Evolutionary conservation across 1,140 invertebrate species (phyloP).

Genomic region (Hormaphis cornu): DNA sequence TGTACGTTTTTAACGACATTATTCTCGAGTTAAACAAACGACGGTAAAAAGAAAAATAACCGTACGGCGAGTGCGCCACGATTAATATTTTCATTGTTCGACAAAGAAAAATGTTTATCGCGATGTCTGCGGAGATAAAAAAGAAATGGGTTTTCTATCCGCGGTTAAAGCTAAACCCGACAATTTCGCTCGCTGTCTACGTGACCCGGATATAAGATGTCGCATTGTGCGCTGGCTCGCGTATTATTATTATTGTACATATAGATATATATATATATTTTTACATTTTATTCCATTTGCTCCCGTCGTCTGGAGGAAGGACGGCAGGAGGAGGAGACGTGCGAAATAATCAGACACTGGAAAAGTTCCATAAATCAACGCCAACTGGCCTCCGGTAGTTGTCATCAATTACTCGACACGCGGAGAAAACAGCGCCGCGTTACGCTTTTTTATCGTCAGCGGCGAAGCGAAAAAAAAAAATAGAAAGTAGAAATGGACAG

Average conservation of each 20-base stretch:
- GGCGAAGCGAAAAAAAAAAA: neutral
- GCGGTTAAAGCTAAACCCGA: constrained; percentile 22
- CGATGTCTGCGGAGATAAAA: neutral
- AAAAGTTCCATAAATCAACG: constrained; percentile 32
- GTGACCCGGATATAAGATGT: constrained; percentile 28
- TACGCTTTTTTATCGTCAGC: constrained; percentile 29
- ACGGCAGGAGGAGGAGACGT: constrained; percentile 23
- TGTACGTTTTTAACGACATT: too few relatives aligned
- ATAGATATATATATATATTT: too few relatives aligned
- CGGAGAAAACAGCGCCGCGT: neutral
- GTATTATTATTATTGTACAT: too few relatives aligned
- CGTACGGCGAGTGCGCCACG: too few relatives aligned
- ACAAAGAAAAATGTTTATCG: neutral
- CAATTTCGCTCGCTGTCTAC: constrained; percentile 25
- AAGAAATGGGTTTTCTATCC: constrained; percentile 26
- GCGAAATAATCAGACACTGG: constrained; percentile 26
- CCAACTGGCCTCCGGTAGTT: constrained; percentile 29
- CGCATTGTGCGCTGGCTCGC: constrained; percentile 20
- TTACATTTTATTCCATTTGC: too few relatives aligned
- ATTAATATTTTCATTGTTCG: neutral
- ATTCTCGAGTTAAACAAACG: too few relatives aligned
- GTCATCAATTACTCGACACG: constrained; percentile 30
- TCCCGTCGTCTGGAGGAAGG: neutral
- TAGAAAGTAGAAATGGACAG: too few relatives aligned
- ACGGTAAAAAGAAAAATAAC: too few relatives aligned